Conservation (phyloP, 2,888 invertebrate species). For the Sthenelais limicola region DNA sequence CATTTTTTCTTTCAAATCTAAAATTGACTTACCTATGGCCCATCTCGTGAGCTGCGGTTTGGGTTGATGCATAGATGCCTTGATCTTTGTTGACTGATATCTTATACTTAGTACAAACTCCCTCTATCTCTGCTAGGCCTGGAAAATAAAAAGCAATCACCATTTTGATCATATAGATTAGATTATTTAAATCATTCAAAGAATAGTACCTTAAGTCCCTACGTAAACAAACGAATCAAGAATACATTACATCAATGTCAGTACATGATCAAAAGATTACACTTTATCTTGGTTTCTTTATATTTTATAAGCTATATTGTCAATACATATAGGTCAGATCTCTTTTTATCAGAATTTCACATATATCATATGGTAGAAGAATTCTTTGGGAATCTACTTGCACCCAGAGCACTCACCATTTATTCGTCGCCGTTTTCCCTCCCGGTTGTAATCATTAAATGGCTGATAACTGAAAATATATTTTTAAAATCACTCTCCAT, state of each 20-base stretch:
- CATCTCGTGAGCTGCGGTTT: conserved; percentile 55
- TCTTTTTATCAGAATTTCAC: neutral
- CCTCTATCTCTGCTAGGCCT: conserved; percentile 61
- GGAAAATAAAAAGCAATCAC: neutral
- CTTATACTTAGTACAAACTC: conserved; percentile 53
- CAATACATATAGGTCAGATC: neutral
- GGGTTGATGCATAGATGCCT: conserved; percentile 46
- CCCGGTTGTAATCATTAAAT: conserved; percentile 11
- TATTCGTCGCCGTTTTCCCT: neutral
- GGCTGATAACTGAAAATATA: neutral
- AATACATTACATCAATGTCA: neutral
- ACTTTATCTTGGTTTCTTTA: neutral
- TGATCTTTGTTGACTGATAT: conserved; percentile 45
- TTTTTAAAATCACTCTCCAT: no score
- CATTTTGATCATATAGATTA: no score
- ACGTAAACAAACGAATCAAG: neutral
- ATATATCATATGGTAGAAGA: neutral
- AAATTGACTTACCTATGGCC: conserved; percentile 55
- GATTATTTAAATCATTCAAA: no score
- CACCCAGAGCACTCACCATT: neutral
- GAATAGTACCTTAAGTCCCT: no score
- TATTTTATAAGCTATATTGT: neutral
- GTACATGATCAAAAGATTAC: no score
- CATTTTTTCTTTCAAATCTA: neutral
- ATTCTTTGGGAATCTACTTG: neutral